Evolutionary conservation across 2,888 invertebrate genomes (phyloP), one percentile per base, ranked within the genome.

Genomic region (Heterodera filipjevi): DNA sequence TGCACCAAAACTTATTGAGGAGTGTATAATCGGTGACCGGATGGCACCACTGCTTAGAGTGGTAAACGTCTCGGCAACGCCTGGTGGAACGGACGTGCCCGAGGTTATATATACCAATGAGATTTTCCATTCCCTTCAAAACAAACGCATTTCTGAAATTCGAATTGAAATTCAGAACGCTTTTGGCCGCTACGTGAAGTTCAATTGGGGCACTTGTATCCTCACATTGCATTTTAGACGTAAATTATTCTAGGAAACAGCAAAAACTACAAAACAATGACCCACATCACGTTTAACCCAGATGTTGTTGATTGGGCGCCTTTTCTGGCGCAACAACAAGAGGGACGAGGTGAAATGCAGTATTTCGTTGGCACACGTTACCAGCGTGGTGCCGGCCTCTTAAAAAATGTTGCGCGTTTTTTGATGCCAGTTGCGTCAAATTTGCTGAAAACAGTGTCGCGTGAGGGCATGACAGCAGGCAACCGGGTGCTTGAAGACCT

Each of bases 41-140:
- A 80, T 44, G 19, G 81, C 79, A 1, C 79, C 79, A 5, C 30
- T 79, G 10, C 75, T 79, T 5, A 74, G 79, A 1, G 49, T 79
- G n/a, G 79, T 79, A 16, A 59, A 64, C 19, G 80, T 70, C 0
- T 14, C 12, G n/a, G 80, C 73, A 3, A 32, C 33, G 8, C 71
- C 30, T 0, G 79, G 80, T 10, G 49, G 39, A 12, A 39, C 19
- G 49, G 79, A 39, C 5, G 77, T 64, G n/a, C 32, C 39, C 5
- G 53, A 53, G 22, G 33, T 32, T 35, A 66, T 73, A 39, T 73
- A 73, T 73, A 73, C 44, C 22, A 73, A 53, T n/a, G 73, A 73
- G n/a, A 35, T 39, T 49, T 64, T 59, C 12, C 73, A 73, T 35
- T 33, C 33, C 6, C 32, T 66, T 33, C 32, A 35, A 32, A 66